Conservation (phyloP, 2,888 invertebrate genomes). For the Agrilus mali region DNA sequence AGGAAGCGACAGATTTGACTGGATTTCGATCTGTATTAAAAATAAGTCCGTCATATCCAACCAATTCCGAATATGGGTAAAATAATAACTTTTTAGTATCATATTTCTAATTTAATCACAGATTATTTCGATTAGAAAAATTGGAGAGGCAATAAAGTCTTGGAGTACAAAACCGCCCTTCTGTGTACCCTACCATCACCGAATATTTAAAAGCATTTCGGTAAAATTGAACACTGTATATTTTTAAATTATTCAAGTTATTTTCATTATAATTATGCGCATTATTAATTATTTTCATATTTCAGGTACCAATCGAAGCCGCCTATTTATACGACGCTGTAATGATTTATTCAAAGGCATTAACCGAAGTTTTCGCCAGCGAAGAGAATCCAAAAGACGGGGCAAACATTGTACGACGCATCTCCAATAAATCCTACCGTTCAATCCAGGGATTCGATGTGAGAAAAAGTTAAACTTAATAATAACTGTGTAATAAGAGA, state of each 20-base stretch:
- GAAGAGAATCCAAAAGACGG: slow-evolving; percentile 65
- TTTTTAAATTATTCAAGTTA: background rate
- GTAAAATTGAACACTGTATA: slow-evolving; percentile 32
- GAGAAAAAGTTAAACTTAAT: slow-evolving; percentile 25
- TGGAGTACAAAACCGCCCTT: slow-evolving; percentile 61
- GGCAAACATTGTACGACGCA: slow-evolving; percentile 57
- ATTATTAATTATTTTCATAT: slow-evolving; percentile 1
- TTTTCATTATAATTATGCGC: background rate
- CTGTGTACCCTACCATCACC: slow-evolving; percentile 65
- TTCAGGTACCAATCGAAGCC: slow-evolving; percentile 69
- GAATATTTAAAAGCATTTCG: slow-evolving; percentile 57
- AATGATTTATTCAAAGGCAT: slow-evolving; percentile 71
- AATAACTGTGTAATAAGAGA: too few species aligned
- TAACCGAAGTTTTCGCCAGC: slow-evolving; percentile 56
- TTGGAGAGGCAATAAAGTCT: slow-evolving; percentile 58
- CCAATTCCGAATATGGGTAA: slow-evolving; percentile 62
- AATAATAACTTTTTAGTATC: slow-evolving; percentile 20
- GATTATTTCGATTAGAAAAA: slow-evolving; percentile 38
- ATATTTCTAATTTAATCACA: background rate
- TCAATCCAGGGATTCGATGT: slow-evolving; percentile 73
- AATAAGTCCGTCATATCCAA: slow-evolving; percentile 64
- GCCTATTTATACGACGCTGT: slow-evolving; percentile 82
- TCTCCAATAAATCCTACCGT: slow-evolving; percentile 62
- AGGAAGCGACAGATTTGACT: slow-evolving; percentile 45
- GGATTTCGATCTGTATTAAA: slow-evolving; percentile 71